These are phyloP conservation scores for Thinocorus orbignyianus DNA, from an alignment of 2,113 vertebrate genomes.

Conservation along the genomic window DNA sequence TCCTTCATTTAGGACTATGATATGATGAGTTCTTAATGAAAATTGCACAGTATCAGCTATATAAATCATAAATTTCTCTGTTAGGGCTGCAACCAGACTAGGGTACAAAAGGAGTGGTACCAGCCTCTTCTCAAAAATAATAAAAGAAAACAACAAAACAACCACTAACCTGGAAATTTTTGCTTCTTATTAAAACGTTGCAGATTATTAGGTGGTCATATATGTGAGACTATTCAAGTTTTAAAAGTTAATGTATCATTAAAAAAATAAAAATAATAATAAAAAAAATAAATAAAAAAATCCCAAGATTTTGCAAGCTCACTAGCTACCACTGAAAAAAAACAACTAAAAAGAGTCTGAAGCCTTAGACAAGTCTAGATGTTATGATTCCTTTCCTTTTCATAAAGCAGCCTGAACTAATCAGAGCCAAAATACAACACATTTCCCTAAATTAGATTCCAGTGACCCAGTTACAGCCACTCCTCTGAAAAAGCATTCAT, in stretches of 20 bases:
- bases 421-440: background rate
- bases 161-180: background rate
- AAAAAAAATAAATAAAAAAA: background rate
- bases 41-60: background rate
- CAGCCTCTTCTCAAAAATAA: background rate
- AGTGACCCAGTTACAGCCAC: background rate
- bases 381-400: background rate
- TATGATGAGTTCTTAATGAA: background rate
- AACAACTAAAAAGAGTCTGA: background rate
- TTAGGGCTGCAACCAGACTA: background rate
- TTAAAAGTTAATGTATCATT: background rate
- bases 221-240: background rate
- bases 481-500: background rate
- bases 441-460: background rate
- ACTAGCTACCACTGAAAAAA: background rate
- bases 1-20: background rate
- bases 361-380: background rate
- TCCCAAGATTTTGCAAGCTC: background rate
- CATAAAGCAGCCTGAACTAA: background rate
- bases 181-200: background rate
- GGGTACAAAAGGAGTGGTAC: background rate
- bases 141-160: accelerated
- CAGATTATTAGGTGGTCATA: background rate
- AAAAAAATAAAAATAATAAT: too few relatives aligned
- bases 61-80: background rate